Percentiles rank a stretch among this genome's conserved stretches.
Conservation (phyloP, 2,888 invertebrate species). For the Heliothis peltigera region DNA sequence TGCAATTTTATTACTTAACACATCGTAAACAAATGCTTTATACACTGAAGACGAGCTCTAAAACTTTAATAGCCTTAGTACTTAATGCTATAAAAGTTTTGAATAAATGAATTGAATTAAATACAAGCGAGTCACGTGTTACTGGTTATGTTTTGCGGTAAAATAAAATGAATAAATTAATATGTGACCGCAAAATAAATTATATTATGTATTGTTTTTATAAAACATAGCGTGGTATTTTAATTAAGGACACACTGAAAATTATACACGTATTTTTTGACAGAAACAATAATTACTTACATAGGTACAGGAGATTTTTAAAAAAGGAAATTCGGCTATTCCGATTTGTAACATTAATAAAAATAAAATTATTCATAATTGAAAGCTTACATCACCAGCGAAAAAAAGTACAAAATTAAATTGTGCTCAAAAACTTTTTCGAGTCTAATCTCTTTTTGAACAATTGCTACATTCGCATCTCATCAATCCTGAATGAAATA, state of each 20-base stretch:
- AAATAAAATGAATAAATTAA: slow-evolving; percentile 31
- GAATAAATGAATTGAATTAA: slow-evolving; percentile 28
- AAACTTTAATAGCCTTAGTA: slow-evolving; percentile 25
- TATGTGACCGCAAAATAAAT: background rate
- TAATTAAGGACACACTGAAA: no score
- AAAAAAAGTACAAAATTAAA: slow-evolving; percentile 26
- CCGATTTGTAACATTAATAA: slow-evolving; percentile 3
- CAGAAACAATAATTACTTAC: no score
- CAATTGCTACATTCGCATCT: slow-evolving; percentile 54
- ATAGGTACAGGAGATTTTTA: background rate
- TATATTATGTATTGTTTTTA: slow-evolving; percentile 3
- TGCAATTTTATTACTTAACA: background rate
- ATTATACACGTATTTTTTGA: no score
- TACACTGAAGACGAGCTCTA: background rate
- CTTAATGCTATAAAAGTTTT: no score
- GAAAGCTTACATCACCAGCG: background rate
- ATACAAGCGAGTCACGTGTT: slow-evolving; percentile 1
- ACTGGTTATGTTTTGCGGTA: slow-evolving; percentile 20
- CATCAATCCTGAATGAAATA: slow-evolving; percentile 49
- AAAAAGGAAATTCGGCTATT: background rate
- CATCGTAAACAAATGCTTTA: background rate
- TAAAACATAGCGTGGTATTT: background rate
- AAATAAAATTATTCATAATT: slow-evolving; percentile 19
- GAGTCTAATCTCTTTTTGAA: slow-evolving; percentile 37
- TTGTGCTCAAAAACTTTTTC: slow-evolving; percentile 28